phyloP scores from a whole-genome alignment of 2,113 vertebrate species.

The Pygoscelis antarcticus region DNA sequence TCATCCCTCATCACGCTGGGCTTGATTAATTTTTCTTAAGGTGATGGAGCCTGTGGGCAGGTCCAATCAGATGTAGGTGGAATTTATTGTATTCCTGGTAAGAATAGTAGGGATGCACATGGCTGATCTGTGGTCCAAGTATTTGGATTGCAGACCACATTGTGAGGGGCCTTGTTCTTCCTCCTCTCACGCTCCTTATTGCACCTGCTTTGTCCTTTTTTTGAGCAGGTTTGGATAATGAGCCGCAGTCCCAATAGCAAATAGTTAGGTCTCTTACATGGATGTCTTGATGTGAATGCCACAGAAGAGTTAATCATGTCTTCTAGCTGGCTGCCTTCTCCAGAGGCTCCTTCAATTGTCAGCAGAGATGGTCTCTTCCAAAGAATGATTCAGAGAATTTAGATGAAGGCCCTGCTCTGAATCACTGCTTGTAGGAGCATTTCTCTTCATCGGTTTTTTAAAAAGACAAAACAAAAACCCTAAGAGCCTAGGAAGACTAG shows the following conservation, averaged over 20 bases:
- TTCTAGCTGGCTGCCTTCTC: not conserved
- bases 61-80: not conserved
- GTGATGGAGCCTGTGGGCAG: not conserved
- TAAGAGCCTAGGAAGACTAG: not conserved
- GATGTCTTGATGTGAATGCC: not conserved
- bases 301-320: not conserved
- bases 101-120: rapidly evolving
- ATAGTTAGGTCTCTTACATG: not conserved
- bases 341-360: not conserved
- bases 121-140: not conserved
- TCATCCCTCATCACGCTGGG: rapidly evolving
- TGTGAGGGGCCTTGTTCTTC: not conserved
- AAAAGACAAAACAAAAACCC: not conserved
- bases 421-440: not conserved
- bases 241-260: not conserved
- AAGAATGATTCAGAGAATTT: not conserved
- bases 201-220: not conserved
- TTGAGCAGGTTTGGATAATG: not conserved
- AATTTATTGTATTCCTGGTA: not conserved
- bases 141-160: rapidly evolving
- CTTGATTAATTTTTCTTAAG: not conserved
- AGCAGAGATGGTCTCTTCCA: not conserved
- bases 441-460: not conserved
- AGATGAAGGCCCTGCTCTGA: not conserved
- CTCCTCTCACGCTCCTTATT: rapidly evolving